Base-by-base conservation (phyloP, 2,888 invertebrate genomes). In the Heteromyza rotundicornis region DNA sequence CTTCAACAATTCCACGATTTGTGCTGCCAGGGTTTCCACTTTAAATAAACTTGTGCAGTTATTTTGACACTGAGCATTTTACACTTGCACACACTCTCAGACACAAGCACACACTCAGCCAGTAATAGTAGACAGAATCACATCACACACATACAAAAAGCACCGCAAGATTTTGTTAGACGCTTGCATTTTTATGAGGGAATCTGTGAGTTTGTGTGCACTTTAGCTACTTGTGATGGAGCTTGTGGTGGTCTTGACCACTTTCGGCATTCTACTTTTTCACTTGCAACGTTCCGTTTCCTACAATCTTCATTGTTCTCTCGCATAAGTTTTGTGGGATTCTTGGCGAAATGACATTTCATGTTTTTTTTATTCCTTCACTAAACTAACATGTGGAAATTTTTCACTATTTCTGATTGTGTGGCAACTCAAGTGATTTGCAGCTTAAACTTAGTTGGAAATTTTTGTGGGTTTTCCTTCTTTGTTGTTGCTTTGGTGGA, bases 171-270 rank as follows among this genome's bases (percentile, higher is more conserved):
- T 20, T 24, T 50, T 54, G n/a, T 12, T 23, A 14, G 12, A 36
- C 36, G 14, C 14, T 23, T 51, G 60, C 44, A 36, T 17, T 2
- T 54, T 27, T 40, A 17, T 24, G 7, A 53, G 62, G 19, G 53
- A 20, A 40, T 14, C 23, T 57, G 51, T 56, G n/a, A n/a, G 19
- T 57, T 57, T 44, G 53, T 56, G 57, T 59, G 66, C 19, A 59
- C 40, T 50, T 51, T 60, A 54, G n/a, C 17, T 62, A 64, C 65
- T 68, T 68, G 65, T 73, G 75, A 76, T 76, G 74, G 74, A 12
- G 14, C 3, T 8, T 40, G 40, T 8, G 10, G 8, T n/a, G 40
- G 40, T 40, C 14, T 40, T 40, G 40, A n/a, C 40, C n/a, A 40
- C 12, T 40, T 40, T 40, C 40, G 40, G 40, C 40, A n/a, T 40